Base-by-base conservation (phyloP, 2,797 vertebrate genomes). In the Sebastes hubbsi region DNA sequence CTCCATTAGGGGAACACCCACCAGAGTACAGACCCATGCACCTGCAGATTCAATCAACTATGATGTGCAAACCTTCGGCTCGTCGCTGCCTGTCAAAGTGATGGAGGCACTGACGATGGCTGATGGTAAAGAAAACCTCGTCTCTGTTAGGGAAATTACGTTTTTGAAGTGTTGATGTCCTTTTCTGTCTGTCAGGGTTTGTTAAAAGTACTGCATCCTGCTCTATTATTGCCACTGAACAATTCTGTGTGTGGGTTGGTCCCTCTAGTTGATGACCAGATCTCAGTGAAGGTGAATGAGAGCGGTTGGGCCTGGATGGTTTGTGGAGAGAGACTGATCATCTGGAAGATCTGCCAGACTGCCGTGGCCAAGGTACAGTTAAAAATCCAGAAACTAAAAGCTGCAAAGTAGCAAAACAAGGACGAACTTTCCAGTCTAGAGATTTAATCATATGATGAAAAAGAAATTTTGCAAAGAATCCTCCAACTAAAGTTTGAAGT, bases 271-370 rank as follows among this genome's bases (percentile, higher is more conserved):
- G 96, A 98, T 24, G 97, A 97, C 32, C 95, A 94, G 68, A 95
- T 99, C 75, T 97, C 95, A 0, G 96, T 98, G 80, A 95, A 97
- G 83, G 95, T 99, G 81, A 94, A 96, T 83, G 96, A 97, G 83
- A 96, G 96, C 16, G 97, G 98, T 86, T 99, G 98, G 98, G 97
- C 97, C 65, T 99, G 97, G 97, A 95, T 99, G 88, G 96, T 98
- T 25, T 97, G 96, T 90, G 97, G 92, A 72, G 97, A 99, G 81
- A 96, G 90, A 16, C 92, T 99, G 79, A 97, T 99, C 80, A 93
- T 99, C 88, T 99, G 98, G 98, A 99, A 97, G 93, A 97, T 98
- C 79, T 95, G 95, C 84, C 96, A 97, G 78, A 97, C 97, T 5
- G 91, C 97, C 12, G 94, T 98, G 77, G 95, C 97, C 25, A 99